phyloP scores from a whole-genome alignment of 2,797 vertebrate species.

The Loriculus beryllinus region DNA sequence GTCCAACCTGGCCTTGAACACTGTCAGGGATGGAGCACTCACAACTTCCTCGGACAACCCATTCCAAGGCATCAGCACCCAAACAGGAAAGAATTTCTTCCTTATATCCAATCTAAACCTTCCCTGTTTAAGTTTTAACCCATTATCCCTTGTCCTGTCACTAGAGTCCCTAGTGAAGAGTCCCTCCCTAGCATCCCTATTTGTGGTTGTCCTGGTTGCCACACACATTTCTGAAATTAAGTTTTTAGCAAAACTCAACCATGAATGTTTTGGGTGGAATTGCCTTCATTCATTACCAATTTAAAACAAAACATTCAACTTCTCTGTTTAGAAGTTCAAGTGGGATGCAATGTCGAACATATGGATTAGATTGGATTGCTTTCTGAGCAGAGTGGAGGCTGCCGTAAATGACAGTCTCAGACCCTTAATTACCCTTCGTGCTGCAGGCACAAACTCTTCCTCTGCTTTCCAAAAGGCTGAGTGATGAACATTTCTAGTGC shows the following conservation, averaged over 20 bases:
- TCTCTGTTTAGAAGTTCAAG: not conserved
- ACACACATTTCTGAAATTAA: not conserved
- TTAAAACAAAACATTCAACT: not conserved
- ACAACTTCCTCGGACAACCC: no score
- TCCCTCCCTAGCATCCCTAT: no score
- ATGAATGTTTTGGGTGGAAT: not conserved
- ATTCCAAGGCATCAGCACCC: no score
- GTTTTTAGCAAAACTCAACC: not conserved
- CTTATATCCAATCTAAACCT: no score
- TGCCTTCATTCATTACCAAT: not conserved
- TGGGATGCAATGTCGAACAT: not conserved
- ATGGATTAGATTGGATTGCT: not conserved
- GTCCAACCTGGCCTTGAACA: no score
- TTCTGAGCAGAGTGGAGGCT: not conserved
- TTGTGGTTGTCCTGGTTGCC: not conserved
- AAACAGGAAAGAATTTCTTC: no score
- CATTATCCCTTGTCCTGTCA: no score
- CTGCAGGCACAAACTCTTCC: not conserved
- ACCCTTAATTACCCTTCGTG: not conserved
- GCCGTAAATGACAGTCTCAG: not conserved
- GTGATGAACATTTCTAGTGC: not conserved
- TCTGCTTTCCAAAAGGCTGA: not conserved
- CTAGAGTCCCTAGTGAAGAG: no score
- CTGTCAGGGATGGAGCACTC: no score
- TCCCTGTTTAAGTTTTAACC: no score